Evolutionary conservation across 1,140 invertebrate species (phyloP).

Genomic region (Caerostris darwini): DNA sequence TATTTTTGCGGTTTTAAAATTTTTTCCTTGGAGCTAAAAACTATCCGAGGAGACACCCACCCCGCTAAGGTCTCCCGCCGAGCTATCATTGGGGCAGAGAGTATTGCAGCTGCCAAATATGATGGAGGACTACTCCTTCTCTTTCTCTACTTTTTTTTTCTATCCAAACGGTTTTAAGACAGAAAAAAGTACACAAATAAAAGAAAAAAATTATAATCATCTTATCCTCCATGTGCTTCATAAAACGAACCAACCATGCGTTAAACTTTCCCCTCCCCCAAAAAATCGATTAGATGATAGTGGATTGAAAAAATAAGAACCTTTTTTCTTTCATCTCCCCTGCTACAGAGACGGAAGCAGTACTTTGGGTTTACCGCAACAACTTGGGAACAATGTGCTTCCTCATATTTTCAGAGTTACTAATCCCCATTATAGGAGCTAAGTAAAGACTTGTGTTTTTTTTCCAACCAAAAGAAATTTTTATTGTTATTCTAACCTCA

Average conservation of each 20-base stretch:
- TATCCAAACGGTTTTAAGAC: neutral
- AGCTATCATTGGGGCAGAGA: neutral
- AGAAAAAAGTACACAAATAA: no score
- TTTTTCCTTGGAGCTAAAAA: no score
- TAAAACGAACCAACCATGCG: slow-evolving; percentile 43
- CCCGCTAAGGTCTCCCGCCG: neutral
- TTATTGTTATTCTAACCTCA: no score
- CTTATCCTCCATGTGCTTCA: slow-evolving; percentile 2
- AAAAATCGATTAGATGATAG: neutral
- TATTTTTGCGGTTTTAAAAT: no score
- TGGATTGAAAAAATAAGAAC: neutral
- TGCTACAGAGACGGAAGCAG: neutral
- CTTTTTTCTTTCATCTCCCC: neutral
- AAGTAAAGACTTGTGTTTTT: neutral
- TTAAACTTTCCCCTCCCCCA: neutral
- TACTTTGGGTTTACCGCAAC: neutral
- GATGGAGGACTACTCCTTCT: neutral
- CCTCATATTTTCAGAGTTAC: neutral
- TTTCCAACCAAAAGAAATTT: no score
- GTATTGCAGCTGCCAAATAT: neutral
- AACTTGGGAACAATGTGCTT: neutral
- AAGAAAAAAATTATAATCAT: neutral
- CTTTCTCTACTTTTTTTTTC: neutral
- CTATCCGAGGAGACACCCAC: no score
- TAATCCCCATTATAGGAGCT: neutral